phyloP scores from a whole-genome alignment of 2,888 invertebrate species.

The Caenorhabditis sp. region DNA sequence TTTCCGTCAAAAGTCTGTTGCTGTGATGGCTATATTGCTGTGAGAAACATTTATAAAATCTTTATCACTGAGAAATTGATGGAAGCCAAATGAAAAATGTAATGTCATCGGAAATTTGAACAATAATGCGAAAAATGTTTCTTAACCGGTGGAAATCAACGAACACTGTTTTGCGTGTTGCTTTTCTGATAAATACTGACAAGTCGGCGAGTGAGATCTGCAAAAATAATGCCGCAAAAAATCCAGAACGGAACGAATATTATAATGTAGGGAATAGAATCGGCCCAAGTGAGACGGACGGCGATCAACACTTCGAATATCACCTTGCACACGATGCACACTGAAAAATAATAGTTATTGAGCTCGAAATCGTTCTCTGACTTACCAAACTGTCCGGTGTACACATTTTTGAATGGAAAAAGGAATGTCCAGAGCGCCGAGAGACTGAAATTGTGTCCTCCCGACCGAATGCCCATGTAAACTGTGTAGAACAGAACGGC shows the following conservation, averaged over 20 bases:
- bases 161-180: slow-evolving; percentile 5
- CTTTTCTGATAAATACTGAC: slow-evolving; percentile 45
- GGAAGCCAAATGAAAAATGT: not conserved
- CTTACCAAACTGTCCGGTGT: slow-evolving; percentile 36
- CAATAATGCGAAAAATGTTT: too few relatives aligned
- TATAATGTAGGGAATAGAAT: slow-evolving; percentile 30
- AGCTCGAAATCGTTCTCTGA: not conserved
- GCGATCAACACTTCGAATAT: slow-evolving; percentile 53
- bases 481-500: slow-evolving; percentile 22
- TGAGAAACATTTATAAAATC: too few relatives aligned
- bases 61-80: not conserved
- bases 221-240: slow-evolving; percentile 44
- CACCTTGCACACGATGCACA: slow-evolving; percentile 49
- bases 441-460: too few relatives aligned
- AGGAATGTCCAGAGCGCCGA: slow-evolving; percentile 27
- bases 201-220: slow-evolving; percentile 48
- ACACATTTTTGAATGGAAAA: slow-evolving; percentile 26
- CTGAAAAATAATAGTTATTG: slow-evolving; percentile 52
- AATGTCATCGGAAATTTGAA: not conserved
- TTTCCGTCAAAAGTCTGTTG: too few relatives aligned
- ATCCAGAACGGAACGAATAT: slow-evolving; percentile 60
- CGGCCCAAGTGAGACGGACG: slow-evolving; percentile 26
- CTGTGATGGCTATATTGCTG: too few relatives aligned
- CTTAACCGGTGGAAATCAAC: too few relatives aligned
- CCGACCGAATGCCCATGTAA: not conserved